Percentiles rank a stretch among this genome's conserved stretches.
phyloP scores from a whole-genome alignment of 2,113 vertebrate genomes.

The Oreochromis tanganicae region DNA sequence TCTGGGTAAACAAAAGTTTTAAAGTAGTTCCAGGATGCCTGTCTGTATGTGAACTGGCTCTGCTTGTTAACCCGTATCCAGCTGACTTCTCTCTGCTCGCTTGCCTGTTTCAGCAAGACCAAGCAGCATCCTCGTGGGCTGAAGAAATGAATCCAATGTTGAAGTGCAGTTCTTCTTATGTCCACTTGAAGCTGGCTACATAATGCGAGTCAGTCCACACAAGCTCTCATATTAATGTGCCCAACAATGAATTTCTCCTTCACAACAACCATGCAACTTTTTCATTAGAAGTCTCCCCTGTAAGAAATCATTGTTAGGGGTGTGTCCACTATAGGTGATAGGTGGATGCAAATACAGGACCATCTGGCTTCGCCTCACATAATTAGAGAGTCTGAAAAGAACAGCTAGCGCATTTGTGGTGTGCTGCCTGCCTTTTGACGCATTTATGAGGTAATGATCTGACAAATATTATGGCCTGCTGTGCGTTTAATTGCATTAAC shows the following conservation, averaged over 20 bases:
- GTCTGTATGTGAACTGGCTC: neutral
- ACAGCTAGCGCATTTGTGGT: neutral
- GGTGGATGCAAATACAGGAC: neutral
- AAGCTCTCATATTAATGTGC: neutral
- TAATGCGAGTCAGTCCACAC: neutral
- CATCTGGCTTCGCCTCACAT: neutral
- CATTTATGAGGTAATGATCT: neutral
- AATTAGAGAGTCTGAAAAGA: neutral
- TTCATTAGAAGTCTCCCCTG: neutral
- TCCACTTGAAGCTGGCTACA: neutral
- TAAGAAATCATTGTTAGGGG: neutral
- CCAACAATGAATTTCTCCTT: neutral
- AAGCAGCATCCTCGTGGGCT: neutral
- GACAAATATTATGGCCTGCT: neutral
- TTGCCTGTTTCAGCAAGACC: neutral
- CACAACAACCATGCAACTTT: neutral
- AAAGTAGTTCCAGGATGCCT: neutral
- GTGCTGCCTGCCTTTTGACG: neutral
- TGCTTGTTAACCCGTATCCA: neutral
- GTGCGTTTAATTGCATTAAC: neutral
- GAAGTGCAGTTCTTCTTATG: neutral
- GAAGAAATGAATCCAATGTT: accelerated
- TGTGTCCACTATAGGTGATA: accelerated
- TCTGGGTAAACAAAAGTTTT: neutral
- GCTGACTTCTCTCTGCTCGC: neutral